phyloP scores from a whole-genome alignment of 92 coral and sea anemone species.

The Zoanthus solanderi region DNA sequence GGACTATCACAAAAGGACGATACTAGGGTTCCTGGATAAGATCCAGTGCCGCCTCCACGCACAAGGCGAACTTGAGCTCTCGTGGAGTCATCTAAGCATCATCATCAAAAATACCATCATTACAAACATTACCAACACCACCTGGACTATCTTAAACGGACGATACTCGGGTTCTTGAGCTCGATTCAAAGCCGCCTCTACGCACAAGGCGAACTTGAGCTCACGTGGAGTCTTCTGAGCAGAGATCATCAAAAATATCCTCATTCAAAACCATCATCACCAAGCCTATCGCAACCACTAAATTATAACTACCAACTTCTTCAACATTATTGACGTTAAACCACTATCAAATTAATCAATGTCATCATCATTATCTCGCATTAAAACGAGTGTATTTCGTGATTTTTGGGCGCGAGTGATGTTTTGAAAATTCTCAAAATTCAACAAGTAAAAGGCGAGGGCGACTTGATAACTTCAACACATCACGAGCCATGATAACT shows the following conservation, averaged over 20 bases:
- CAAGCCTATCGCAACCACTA: background rate
- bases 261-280: background rate
- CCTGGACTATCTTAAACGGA: slow-evolving; percentile 67
- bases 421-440: too few species aligned
- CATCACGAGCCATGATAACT: too few species aligned
- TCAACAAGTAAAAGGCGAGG: too few species aligned
- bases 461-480: too few species aligned
- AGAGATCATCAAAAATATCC: background rate
- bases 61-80: slow-evolving; percentile 94
- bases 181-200: slow-evolving; percentile 92
- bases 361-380: too few species aligned
- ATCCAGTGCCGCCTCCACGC: slow-evolving; percentile 91
- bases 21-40: slow-evolving; percentile 98
- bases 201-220: slow-evolving; percentile 93
- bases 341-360: too few species aligned
- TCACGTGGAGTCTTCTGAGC: slow-evolving; percentile 94
- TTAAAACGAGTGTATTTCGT: too few species aligned
- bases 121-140: background rate
- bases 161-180: slow-evolving; percentile 98
- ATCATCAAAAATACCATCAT: background rate
- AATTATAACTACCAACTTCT: background rate
- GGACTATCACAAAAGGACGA: slow-evolving; percentile 78
- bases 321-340: too few species aligned
- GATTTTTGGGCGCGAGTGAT: too few species aligned
- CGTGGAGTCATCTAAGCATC: slow-evolving; percentile 88